A percentile compares a stretch with the other conserved stretches of the same genome.
Evolutionary conservation across 92 coral and sea anemone species (phyloP).

Genomic region (Paragorgia papillata): DNA sequence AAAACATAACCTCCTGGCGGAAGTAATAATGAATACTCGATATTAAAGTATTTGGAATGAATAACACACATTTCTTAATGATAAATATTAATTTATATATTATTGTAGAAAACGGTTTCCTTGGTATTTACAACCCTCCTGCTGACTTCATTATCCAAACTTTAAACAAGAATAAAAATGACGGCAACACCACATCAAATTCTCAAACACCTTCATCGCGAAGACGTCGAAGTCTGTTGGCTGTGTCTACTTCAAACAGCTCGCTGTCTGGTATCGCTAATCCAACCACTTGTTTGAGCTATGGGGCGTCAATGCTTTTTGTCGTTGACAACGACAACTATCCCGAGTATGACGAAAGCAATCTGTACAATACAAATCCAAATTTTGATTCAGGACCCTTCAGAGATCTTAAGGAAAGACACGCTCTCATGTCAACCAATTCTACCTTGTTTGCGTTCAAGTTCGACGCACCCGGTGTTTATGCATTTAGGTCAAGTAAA

Average conservation of each 20-base stretch:
- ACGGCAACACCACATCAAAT: conserved; percentile 35
- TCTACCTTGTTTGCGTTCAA: conserved; percentile 89
- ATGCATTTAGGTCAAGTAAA: conserved; percentile 83
- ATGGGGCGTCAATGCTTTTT: conserved; percentile 81
- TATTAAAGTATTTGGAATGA: too few species aligned
- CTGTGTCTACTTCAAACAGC: conserved; percentile 52
- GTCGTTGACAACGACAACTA: conserved; percentile 74
- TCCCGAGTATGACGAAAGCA: conserved; percentile 77
- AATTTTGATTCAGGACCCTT: conserved; percentile 90
- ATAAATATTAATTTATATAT: background rate
- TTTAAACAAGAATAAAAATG: conserved; percentile 54
- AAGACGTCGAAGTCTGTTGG: conserved; percentile 75
- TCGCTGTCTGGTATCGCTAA: conserved; percentile 60
- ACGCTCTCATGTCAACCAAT: conserved; percentile 69
- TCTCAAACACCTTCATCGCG: conserved; percentile 40
- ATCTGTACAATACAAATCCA: conserved; percentile 89
- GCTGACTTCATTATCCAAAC: conserved; percentile 28
- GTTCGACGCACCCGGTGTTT: conserved; percentile 88
- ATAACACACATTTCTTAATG: too few species aligned
- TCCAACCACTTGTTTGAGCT: conserved; percentile 78
- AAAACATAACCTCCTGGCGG: too few species aligned
- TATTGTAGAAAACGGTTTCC: conserved; percentile 61
- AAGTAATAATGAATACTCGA: too few species aligned
- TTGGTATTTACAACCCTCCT: conserved; percentile 65
- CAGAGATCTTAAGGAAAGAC: conserved; percentile 70